Percentiles rank a stretch among this genome's conserved stretches.
Conservation (phyloP, 1,140 invertebrate genomes). For the Danaus plexippus region DNA sequence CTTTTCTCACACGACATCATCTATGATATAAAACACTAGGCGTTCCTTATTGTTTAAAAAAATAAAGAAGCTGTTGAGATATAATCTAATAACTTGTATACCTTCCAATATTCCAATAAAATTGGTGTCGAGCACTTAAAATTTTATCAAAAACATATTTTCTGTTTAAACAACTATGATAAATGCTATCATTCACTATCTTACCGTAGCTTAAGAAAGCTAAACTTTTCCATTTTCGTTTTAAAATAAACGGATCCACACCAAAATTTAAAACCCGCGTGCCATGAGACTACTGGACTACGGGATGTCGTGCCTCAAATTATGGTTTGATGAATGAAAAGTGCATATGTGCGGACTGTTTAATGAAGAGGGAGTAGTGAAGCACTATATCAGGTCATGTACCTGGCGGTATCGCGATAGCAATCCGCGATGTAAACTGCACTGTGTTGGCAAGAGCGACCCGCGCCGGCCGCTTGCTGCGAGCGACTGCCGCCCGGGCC, state of each 20-base stretch:
- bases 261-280: too few relatives aligned
- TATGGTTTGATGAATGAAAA: slow-evolving; percentile 45
- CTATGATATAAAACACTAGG: slow-evolving; percentile 39
- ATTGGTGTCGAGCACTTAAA: too few relatives aligned
- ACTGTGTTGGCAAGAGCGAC: slow-evolving; percentile 36
- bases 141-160: too few relatives aligned
- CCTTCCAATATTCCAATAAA: too few relatives aligned
- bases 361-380: slow-evolving; percentile 22
- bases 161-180: too few relatives aligned
- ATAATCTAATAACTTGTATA: too few relatives aligned
- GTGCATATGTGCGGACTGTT: slow-evolving; percentile 33
- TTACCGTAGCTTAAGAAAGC: slow-evolving; percentile 25
- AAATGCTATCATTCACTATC: not conserved
- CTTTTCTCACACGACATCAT: slow-evolving; percentile 42
- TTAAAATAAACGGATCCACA: slow-evolving; percentile 6
- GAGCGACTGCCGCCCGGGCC: slow-evolving; percentile 63
- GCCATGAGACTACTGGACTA: too few relatives aligned
- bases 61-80: too few relatives aligned
- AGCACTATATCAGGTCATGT: slow-evolving; percentile 29
- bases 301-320: not conserved
- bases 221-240: slow-evolving; percentile 7
- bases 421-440: slow-evolving; percentile 38
- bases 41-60: too few relatives aligned
- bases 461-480: slow-evolving; percentile 51
- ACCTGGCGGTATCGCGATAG: slow-evolving; percentile 44